Base-by-base conservation (phyloP, 2,113 vertebrate genomes). In the Archilochus colubris region DNA sequence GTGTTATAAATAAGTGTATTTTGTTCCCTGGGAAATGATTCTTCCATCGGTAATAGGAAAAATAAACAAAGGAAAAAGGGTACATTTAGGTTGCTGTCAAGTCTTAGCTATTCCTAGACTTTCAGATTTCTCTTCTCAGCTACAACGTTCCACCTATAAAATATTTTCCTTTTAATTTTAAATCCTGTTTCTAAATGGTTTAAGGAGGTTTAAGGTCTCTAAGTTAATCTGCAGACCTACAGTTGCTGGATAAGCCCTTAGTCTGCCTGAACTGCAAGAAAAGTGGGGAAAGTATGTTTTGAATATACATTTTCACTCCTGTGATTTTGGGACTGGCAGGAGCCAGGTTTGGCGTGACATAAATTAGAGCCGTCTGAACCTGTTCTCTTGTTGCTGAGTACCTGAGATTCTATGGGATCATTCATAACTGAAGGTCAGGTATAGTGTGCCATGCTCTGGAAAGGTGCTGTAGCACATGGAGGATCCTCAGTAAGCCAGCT, bases 11-110 rank as follows among this genome's bases (percentile, higher is more conserved):
- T 86, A 95, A 93, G 58, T 89, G 69, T 85, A 88, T 82, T 92
- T 91, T 89, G 78, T 94, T 95, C 59, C 67, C 85, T 88, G 55
- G 87, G 64, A 95, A 96, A 89, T 85, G 55, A 89, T 91, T 95
- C 72, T 95, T 89, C 69, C 59, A 85, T 93, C 79, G 67, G 55
- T 89, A 91, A 93, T 27, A 93, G 59, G 75, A 95, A 86, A 91
- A 94, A 88, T 89, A 88, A 94, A 85, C 62, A 80, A 88, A 85
- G 40, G 13, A 27, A 54, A 86, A 89, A 76, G 28, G 31, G 16
- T 82, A 51, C 18, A 22, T 86, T 94, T 94, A 89, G 31, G 55
- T 79, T 87, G 23, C 55, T 89, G 36, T 82, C 54, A 86, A 76
- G 44, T 44, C 44, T 59, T 76, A 58, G 48, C 72, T 79, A 10